phyloP scores from a whole-genome alignment of 2,113 vertebrate species.

The Phaethon lepturus region DNA sequence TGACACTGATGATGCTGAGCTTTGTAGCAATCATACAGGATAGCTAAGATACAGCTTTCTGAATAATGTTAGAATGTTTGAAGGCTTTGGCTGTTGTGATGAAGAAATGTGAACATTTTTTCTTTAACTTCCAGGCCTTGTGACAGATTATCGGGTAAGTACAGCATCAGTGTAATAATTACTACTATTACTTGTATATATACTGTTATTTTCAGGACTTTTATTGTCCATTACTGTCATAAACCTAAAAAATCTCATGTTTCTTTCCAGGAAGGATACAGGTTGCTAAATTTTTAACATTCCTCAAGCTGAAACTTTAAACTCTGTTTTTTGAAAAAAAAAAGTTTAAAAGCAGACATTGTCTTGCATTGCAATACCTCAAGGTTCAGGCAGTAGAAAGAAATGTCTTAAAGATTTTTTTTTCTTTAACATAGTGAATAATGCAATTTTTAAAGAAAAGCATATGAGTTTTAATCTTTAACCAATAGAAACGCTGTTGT shows the following conservation, averaged over 20 bases:
- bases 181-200: not conserved
- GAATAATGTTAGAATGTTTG: not conserved
- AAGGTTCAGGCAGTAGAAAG: not conserved
- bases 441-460: not conserved
- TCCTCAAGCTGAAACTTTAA: not conserved
- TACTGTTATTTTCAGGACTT: not conserved
- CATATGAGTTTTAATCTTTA: not conserved
- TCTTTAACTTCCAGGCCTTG: constrained; percentile 80
- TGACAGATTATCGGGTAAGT: constrained; percentile 97
- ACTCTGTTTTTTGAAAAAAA: not conserved
- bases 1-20: not conserved
- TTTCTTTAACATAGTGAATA: not conserved
- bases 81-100: not conserved
- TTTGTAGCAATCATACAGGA: not conserved
- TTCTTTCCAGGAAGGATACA: not conserved
- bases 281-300: not conserved
- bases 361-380: not conserved
- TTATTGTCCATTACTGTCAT: not conserved
- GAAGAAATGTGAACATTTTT: not conserved
- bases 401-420: not conserved
- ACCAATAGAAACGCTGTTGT: not conserved
- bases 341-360: not conserved
- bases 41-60: not conserved
- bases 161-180: not conserved
- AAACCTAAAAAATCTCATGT: not conserved